phyloP scores from a whole-genome alignment of 2,113 vertebrate species.

The Elachura formosa region DNA sequence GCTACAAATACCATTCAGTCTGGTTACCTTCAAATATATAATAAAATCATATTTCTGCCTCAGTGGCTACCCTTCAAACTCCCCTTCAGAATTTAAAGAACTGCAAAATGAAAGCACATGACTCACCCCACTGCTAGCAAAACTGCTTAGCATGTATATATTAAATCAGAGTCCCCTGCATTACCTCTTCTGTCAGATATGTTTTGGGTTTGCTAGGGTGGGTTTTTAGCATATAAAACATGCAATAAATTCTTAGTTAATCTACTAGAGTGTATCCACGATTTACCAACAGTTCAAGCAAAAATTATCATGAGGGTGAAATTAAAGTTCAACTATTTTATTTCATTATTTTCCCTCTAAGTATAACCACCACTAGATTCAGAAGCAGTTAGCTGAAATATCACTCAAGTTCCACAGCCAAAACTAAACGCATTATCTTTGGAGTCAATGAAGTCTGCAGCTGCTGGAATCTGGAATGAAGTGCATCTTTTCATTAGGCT shows the following conservation, averaged over 20 bases:
- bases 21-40: background rate
- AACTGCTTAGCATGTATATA: background rate
- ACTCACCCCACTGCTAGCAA: background rate
- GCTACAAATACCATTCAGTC: background rate
- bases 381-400: constrained; percentile 19
- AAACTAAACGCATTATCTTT: constrained; percentile 59
- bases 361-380: background rate
- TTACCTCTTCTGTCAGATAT: background rate
- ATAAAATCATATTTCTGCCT: background rate
- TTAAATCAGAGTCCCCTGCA: background rate
- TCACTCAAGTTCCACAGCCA: background rate
- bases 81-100: background rate
- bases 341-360: background rate
- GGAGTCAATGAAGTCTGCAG: constrained; percentile 59
- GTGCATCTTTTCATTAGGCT: constrained; percentile 62
- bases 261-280: background rate
- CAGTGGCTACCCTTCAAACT: background rate
- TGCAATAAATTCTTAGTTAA: constrained; percentile 21
- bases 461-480: constrained; percentile 63
- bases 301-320: background rate
- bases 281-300: constrained; percentile 19
- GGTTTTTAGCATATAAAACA: background rate
- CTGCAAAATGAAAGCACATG: background rate
- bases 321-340: background rate
- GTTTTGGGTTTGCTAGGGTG: background rate